Conservation (phyloP, 2,113 vertebrate genomes). For the Heliornis fulica region DNA sequence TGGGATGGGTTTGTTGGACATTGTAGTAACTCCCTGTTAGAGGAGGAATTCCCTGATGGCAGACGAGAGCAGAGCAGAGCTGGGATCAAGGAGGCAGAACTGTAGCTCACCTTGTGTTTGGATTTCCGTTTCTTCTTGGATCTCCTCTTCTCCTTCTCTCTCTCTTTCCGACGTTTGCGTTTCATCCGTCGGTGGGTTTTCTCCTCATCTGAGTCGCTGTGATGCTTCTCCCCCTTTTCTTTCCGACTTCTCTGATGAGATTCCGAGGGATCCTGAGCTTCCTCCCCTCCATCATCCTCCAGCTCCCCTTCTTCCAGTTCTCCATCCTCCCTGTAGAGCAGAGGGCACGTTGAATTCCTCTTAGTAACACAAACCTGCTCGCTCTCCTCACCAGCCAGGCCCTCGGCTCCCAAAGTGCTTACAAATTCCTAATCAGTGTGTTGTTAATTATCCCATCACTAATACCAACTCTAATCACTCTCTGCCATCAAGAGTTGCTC, state of each 20-base stretch:
- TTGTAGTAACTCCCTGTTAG: no score
- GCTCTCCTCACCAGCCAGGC: neutral
- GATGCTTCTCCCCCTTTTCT: constrained; percentile 84
- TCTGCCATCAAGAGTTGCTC: no score
- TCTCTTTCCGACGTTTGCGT: constrained; percentile 88
- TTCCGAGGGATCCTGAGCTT: constrained; percentile 42
- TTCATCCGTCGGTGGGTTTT: constrained; percentile 86
- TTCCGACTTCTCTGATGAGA: constrained; percentile 53
- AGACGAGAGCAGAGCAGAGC: neutral
- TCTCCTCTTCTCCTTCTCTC: constrained; percentile 85
- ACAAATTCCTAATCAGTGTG: no score
- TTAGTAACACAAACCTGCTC: neutral
- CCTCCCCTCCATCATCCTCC: constrained; percentile 82
- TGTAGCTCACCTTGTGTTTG: constrained; percentile 87
- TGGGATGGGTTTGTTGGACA: no score
- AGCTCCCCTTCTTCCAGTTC: constrained; percentile 79
- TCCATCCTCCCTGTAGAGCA: constrained; percentile 84
- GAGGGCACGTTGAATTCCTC: neutral
- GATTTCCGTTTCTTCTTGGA: constrained; percentile 90
- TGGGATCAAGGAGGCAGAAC: neutral
- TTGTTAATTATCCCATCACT: no score
- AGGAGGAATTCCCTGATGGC: neutral
- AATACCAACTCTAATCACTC: neutral
- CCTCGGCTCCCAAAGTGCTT: neutral
- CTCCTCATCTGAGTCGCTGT: constrained; percentile 84